Percentiles rank a stretch among this genome's conserved stretches.
Evolutionary conservation across 1,140 invertebrate species (phyloP).

Genomic region (Neoseiulus cucumeris): DNA sequence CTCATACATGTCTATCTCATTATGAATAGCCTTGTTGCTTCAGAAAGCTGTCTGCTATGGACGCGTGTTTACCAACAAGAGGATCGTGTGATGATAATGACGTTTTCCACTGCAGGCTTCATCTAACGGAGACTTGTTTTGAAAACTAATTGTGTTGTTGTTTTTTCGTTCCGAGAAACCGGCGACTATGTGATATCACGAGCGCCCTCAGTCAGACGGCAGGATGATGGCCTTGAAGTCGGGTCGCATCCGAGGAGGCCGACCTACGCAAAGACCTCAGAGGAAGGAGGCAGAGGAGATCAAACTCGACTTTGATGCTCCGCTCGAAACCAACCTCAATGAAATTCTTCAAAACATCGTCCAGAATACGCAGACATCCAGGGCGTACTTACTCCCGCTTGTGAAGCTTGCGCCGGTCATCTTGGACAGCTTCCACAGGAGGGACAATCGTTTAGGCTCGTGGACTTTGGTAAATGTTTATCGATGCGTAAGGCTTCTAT

Average conservation of each 20-base stretch:
- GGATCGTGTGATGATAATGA: no score
- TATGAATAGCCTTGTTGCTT: no score
- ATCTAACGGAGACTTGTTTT: no score
- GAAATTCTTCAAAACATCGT: background rate
- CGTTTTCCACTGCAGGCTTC: no score
- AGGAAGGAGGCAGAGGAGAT: background rate
- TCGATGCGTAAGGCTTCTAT: conserved; percentile 51
- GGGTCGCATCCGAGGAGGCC: no score
- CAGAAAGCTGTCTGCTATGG: no score
- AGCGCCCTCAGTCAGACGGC: no score
- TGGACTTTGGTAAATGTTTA: conserved; percentile 22
- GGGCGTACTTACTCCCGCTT: background rate
- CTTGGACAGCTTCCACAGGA: background rate
- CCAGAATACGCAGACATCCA: background rate
- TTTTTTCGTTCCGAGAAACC: no score
- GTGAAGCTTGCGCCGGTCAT: background rate
- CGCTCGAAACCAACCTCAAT: background rate
- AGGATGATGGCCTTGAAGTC: background rate
- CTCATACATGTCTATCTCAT: no score
- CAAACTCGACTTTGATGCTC: conserved; percentile 3
- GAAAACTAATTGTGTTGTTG: no score
- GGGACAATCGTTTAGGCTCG: background rate
- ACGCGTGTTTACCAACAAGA: no score
- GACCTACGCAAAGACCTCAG: background rate
- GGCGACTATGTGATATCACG: no score